Conservation (phyloP, 2,888 invertebrate species). For the Eupithecia abbreviata region DNA sequence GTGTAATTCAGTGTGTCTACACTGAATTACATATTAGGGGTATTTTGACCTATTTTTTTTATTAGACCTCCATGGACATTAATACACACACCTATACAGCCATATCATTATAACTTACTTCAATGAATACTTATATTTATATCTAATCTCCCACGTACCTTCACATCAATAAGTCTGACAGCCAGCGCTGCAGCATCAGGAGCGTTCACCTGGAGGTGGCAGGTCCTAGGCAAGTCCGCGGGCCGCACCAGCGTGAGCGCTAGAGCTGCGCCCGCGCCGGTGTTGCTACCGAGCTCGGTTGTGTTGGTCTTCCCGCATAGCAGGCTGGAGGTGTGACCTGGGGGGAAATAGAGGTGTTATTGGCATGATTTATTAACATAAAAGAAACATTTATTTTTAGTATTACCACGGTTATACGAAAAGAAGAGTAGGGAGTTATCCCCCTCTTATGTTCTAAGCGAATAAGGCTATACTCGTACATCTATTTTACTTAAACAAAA, state of each 20-base stretch:
- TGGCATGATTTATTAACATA: not conserved
- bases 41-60: no score
- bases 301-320: constrained; percentile 78
- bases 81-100: no score
- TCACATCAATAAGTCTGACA: constrained; percentile 77
- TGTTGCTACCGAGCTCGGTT: constrained; percentile 69
- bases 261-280: constrained; percentile 70
- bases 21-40: no score
- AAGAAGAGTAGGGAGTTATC: no score
- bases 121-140: no score
- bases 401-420: no score
- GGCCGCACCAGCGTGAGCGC: constrained; percentile 73
- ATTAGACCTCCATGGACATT: no score
- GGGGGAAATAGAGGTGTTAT: not conserved
- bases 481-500: not conserved
- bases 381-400: not conserved
- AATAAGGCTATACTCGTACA: no score
- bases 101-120: no score
- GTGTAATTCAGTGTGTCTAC: no score
- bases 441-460: no score
- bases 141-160: constrained; percentile 55
- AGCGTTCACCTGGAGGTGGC: constrained; percentile 71
- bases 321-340: constrained; percentile 73
- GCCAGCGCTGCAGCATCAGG: constrained; percentile 77
- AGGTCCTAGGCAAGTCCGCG: constrained; percentile 54